Evolutionary conservation across 2,797 vertebrate genomes (phyloP).

Genomic region (Tokudaia muenninki): DNA sequence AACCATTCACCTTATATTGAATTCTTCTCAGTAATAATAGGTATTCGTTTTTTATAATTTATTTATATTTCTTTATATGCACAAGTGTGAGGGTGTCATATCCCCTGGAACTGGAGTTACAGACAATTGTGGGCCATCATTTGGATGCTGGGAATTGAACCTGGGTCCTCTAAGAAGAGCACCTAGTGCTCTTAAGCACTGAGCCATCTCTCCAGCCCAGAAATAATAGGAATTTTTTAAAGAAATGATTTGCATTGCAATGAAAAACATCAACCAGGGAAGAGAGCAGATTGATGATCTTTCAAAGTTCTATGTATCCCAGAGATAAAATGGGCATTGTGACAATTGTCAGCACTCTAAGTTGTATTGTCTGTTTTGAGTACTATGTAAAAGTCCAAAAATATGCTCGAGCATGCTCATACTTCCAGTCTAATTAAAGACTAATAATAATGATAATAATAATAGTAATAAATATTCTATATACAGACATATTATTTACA

Average conservation of each 20-base stretch:
- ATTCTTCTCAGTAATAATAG: slow-evolving; percentile 45
- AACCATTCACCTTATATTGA: not conserved
- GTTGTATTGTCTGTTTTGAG: slow-evolving; percentile 16
- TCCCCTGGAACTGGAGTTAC: not conserved
- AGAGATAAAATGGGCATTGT: slow-evolving; percentile 42
- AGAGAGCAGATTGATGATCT: slow-evolving; percentile 32
- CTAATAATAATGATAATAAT: not conserved
- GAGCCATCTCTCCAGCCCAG: not conserved
- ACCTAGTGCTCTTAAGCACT: not conserved
- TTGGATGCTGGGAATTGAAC: not conserved
- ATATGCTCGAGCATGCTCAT: not conserved
- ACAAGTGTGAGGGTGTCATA: not conserved
- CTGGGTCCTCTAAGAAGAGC: not conserved
- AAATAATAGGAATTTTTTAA: not conserved
- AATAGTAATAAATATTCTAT: not conserved
- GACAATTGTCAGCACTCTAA: not conserved
- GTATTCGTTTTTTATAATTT: not conserved
- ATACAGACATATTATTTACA: not conserved
- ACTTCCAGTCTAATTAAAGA: not conserved
- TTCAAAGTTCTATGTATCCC: slow-evolving; percentile 17
- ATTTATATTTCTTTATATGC: not conserved
- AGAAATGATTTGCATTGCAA: slow-evolving; percentile 61
- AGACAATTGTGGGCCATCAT: not conserved
- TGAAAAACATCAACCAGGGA: not conserved
- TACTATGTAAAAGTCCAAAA: slow-evolving; percentile 31